Evolutionary conservation across 2,113 vertebrate species (phyloP).

Genomic region (Barnardius zonarius): DNA sequence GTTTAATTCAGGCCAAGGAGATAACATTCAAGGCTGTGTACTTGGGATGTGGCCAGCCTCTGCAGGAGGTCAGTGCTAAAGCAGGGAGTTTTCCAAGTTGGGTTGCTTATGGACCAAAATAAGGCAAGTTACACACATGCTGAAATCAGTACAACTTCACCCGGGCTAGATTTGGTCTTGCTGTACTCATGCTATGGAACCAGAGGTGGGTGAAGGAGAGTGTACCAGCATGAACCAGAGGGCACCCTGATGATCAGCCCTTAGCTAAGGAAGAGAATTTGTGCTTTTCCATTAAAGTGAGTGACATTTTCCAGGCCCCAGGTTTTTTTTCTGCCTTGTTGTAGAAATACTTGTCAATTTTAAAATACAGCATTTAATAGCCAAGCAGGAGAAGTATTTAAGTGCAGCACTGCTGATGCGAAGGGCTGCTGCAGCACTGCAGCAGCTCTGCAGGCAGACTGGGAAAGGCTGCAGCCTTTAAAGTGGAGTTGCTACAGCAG

Average conservation of each 20-base stretch:
- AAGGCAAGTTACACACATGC: background rate
- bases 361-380: background rate
- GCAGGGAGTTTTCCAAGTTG: background rate
- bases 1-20: constrained; percentile 19
- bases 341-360: background rate
- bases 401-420: background rate
- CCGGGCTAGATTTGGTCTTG: background rate
- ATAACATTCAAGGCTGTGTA: background rate
- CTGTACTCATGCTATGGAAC: background rate
- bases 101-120: background rate
- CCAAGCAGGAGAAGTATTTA: background rate
- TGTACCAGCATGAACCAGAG: background rate
- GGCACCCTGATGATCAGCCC: background rate
- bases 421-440: constrained; percentile 28
- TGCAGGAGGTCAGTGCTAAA: background rate
- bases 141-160: background rate
- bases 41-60: background rate
- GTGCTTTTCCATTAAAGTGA: background rate
- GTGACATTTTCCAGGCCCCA: background rate
- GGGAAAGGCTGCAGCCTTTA: background rate
- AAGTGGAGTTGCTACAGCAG: background rate
- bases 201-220: background rate
- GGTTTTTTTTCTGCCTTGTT: background rate
- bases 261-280: background rate
- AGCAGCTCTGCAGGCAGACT: constrained; percentile 9